Evolutionary conservation across 2,113 vertebrate genomes (phyloP).

Genomic region (Malurus elegans): DNA sequence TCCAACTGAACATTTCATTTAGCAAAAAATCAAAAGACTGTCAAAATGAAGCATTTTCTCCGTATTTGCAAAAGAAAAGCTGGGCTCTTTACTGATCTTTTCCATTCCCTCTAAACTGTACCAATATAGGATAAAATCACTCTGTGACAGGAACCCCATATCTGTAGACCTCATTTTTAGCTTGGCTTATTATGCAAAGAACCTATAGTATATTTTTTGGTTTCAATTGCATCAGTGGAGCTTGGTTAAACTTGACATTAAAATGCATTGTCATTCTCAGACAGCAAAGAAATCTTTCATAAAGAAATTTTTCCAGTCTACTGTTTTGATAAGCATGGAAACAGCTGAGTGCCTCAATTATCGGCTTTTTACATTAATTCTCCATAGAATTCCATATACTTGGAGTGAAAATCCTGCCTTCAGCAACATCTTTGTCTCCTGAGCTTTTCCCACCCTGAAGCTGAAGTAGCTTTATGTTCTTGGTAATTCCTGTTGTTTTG

Average conservation of each 20-base stretch:
- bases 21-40: not conserved
- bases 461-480: not conserved
- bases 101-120: not conserved
- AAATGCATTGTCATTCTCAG: not conserved
- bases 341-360: not conserved
- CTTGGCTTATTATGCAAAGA: not conserved
- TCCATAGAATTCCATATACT: not conserved
- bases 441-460: not conserved
- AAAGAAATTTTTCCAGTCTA: not conserved
- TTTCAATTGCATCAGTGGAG: not conserved
- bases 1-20: not conserved
- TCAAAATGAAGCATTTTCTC: not conserved
- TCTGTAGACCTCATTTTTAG: not conserved
- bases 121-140: not conserved
- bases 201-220: rapidly evolving
- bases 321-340: not conserved
- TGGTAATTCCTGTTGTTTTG: not conserved
- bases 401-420: not conserved
- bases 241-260: not conserved
- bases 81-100: not conserved
- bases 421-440: not conserved
- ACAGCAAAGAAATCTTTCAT: not conserved
- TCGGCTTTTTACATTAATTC: not conserved
- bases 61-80: not conserved
- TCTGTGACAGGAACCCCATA: not conserved